These are phyloP conservation scores for Odontamblyopus rebecca DNA, from an alignment of 2,797 vertebrate species.

Conservation along the genomic window DNA sequence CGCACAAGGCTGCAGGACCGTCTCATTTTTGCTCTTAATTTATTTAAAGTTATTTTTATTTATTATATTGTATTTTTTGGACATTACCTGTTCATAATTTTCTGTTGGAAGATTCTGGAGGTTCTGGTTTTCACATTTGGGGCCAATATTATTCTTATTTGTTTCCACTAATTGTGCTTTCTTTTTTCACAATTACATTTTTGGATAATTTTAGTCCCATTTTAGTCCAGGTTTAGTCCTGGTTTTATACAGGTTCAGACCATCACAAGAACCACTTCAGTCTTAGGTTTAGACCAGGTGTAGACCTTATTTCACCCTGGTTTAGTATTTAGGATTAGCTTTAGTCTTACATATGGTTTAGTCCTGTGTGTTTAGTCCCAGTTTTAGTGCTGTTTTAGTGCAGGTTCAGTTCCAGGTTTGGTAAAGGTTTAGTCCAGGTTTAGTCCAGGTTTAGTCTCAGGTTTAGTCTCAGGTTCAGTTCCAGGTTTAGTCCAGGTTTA, in stretches of 20 bases:
- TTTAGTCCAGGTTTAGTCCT: constrained; percentile 1
- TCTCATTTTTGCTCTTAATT: neutral
- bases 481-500: neutral
- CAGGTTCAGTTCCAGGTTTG: neutral
- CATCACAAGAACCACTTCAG: too few species aligned
- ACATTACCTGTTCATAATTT: too few species aligned
- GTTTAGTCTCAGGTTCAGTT: neutral
- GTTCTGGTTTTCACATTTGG: too few species aligned
- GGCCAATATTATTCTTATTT: too few species aligned
- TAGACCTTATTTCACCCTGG: neutral
- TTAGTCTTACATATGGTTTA: neutral
- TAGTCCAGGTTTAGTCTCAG: neutral
- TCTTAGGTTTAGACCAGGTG: neutral
- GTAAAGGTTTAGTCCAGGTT: neutral
- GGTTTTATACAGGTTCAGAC: neutral
- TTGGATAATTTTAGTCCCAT: neutral
- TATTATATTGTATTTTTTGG: neutral
- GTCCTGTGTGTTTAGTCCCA: neutral
- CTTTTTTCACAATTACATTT: too few species aligned
- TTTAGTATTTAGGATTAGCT: neutral
- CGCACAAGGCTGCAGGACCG: too few species aligned
- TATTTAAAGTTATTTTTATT: neutral
- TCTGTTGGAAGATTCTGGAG: too few species aligned
- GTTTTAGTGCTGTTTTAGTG: neutral
- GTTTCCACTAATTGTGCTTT: too few species aligned